Evolutionary conservation across 2,113 vertebrate genomes (phyloP).

Genomic region (Chloropsis cyanopogon): DNA sequence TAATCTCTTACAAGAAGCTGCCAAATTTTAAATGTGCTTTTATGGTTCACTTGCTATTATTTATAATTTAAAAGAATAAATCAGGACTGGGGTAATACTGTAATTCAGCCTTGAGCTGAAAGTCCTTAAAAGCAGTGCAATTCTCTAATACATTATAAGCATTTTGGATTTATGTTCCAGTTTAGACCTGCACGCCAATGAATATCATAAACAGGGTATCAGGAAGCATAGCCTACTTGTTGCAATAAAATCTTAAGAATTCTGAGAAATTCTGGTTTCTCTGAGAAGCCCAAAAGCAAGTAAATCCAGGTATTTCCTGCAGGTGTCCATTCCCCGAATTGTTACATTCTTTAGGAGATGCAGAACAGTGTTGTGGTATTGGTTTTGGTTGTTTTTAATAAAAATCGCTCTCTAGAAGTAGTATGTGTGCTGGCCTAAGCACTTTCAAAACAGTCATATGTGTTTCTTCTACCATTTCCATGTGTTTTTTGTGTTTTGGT

Average conservation of each 20-base stretch:
- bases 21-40: neutral
- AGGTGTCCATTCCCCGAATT: neutral
- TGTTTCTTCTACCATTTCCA: neutral
- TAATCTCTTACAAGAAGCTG: neutral
- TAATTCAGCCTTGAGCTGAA: neutral
- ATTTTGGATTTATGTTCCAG: neutral
- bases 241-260: neutral
- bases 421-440: neutral
- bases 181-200: neutral
- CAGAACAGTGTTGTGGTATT: neutral
- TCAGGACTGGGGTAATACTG: neutral
- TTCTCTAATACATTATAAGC: neutral
- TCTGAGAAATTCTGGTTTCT: neutral
- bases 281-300: neutral
- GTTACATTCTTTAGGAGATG: neutral
- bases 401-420: neutral
- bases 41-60: constrained; percentile 14
- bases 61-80: constrained; percentile 9
- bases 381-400: neutral
- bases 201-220: neutral
- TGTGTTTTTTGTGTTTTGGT: neutral
- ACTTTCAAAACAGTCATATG: neutral
- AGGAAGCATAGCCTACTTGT: neutral
- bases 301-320: neutral
- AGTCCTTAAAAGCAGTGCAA: neutral